phyloP scores from a whole-genome alignment of 2,797 vertebrate species.

The Tiaroga cobitis region DNA sequence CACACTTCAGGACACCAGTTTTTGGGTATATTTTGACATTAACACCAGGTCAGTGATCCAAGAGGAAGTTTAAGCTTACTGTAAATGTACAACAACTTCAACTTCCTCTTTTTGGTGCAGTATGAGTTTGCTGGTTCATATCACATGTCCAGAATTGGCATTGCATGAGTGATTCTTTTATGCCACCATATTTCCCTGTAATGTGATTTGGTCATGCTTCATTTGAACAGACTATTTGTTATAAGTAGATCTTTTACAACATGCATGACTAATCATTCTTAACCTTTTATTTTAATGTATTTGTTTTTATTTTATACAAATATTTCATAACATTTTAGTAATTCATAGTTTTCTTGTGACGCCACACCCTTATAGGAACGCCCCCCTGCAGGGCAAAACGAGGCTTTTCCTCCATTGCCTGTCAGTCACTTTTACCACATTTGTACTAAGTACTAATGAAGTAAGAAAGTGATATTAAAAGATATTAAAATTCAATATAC shows the following conservation, averaged over 20 bases:
- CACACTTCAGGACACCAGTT: background rate
- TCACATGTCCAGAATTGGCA: background rate
- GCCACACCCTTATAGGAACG: too few species aligned
- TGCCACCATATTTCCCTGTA: conserved; percentile 14
- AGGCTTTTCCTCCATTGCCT: too few species aligned
- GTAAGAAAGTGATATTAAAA: too few species aligned
- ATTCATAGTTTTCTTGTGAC: too few species aligned
- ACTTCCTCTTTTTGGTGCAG: conserved; percentile 15
- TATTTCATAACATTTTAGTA: background rate
- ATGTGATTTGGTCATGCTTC: conserved; percentile 1
- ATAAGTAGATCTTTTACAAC: background rate
- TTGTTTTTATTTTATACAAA: background rate
- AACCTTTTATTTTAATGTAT: background rate
- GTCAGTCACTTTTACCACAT: too few species aligned
- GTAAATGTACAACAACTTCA: background rate
- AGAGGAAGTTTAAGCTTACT: conserved; percentile 22
- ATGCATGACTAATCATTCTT: background rate
- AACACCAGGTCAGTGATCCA: background rate
- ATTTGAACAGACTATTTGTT: conserved; percentile 23
- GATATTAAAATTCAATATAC: too few species aligned
- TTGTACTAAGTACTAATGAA: too few species aligned
- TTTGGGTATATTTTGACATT: background rate
- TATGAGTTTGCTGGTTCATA: background rate
- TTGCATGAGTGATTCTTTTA: background rate
- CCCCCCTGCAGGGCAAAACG: too few species aligned